Base-by-base conservation (phyloP, 2,113 vertebrate species). In the Delphinus delphis region DNA sequence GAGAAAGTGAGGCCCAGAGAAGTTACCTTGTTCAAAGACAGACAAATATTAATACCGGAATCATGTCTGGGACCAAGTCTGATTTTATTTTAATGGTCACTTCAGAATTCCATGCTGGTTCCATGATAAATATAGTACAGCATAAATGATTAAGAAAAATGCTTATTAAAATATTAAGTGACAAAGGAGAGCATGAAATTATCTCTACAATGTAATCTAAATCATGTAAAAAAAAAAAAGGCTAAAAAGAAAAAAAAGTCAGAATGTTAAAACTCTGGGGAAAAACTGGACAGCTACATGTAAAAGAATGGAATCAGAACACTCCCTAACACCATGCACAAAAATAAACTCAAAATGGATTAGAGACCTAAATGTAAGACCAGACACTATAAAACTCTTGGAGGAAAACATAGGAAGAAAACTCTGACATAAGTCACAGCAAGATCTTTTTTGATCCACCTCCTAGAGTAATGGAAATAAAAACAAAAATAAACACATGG, bases 61-160 rank as follows among this genome's bases (percentile, higher is more conserved):
- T 81, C 36, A 95, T 31, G 10, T 65, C 26, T 92, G 18, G 53
- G 14, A 58, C 8, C 33, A n/a, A 63, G 5, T 87, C 38, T 93
- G 79, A 74, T 44, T 93, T 86, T 73, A 95, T 60, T 82, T 26
- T 70, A 84, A n/a, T 33, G 8, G 63, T 79, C 13, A 74, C 44
- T 86, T 93, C 36, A 95, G 28, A 95, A 96, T 94, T 86, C n/a
- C 58, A 93, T 55, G 63, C 11, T 92, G 15, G 15, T 33, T 89
- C 81, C 8, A 58, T 44, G 95, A 71, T 71, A 76, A 80, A 83
- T 53, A 47, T 2, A 95, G 14, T 63, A 0, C 6, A 50, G 1
- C 13, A 36, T 53, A 71, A 76, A 76, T 38, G 47, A 71, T 55
- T 71, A 74, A 70, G 25, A 91, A 93, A 91, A 79, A 90, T 44